Evolutionary conservation across 1,140 invertebrate species (phyloP).

Genomic region (Halotydeus destructor): DNA sequence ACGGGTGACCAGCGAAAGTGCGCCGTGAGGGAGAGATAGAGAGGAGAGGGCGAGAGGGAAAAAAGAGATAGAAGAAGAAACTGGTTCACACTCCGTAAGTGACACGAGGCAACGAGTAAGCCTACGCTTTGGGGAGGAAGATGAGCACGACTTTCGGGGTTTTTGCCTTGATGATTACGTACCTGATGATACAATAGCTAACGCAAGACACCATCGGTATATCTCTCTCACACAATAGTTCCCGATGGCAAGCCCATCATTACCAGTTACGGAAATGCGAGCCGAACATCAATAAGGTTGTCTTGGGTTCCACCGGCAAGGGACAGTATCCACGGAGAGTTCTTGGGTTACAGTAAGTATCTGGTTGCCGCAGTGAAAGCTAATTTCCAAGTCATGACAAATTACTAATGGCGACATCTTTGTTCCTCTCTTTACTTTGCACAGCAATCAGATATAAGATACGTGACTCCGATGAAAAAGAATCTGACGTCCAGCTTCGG

Average conservation of each 20-base stretch:
- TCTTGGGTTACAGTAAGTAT: conserved; percentile 48
- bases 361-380: too few relatives aligned
- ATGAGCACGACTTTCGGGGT: not conserved
- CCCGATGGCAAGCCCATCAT: conserved; percentile 48
- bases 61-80: not conserved
- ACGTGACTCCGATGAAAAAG: too few relatives aligned
- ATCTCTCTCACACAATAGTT: conserved; percentile 27
- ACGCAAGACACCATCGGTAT: not conserved
- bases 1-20: too few relatives aligned
- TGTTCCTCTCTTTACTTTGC: too few relatives aligned
- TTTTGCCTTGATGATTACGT: not conserved
- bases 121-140: not conserved
- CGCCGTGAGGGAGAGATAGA: too few relatives aligned
- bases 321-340: conserved; percentile 51
- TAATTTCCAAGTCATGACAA: too few relatives aligned
- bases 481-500: conserved; percentile 1
- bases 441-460: too few relatives aligned
- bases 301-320: conserved; percentile 43
- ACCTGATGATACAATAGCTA: not conserved
- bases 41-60: too few relatives aligned
- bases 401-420: too few relatives aligned
- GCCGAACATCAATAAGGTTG: conserved; percentile 42
- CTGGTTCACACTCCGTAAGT: not conserved
- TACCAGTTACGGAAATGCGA: conserved; percentile 44
- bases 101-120: not conserved